Base-by-base conservation (phyloP, 2,888 invertebrate genomes). In the Psococerastis gibbosa region DNA sequence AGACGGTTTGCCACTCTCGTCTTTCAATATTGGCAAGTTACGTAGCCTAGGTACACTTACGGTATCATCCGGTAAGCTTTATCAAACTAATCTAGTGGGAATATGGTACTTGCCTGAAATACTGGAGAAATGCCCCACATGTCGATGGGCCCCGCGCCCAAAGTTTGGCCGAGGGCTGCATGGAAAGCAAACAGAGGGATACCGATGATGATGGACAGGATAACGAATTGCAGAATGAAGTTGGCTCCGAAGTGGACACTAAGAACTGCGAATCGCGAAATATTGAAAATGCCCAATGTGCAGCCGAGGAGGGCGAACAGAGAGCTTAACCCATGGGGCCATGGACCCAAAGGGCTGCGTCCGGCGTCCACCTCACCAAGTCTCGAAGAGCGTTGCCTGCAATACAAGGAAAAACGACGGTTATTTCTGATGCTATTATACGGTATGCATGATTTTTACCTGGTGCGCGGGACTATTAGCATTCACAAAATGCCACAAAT, bases 111-210 rank as follows among this genome's bases (percentile, higher is more conserved):
- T 53, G 64, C 65, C 60, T 83, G 80, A 59, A 89, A 88, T 52
- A 89, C 74, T 0, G 91, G 91, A 44, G 88, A 88, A 54, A 89
- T 87, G 55, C 73, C 74, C 89, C 89, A 91, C 88, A 89, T 88
- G 53, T 87, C 85, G 47, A 89, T 73, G 2, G 85, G 81, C 0
- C 89, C 89, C 0, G 84, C 74, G 38, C 78, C 75, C 46, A 89
- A 64, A 52, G 84, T 78, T 60, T 87, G 83, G 2, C 91, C 89
- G 52, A 89, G 65, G 52, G 83, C 81, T 60, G 85, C 70, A 60
- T 87, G 83, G 42, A 89, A 68, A 45, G 85, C 83, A 54, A 88
- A 73, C 50, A 89, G 60, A 4, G 91, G 89, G 56, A 89, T 77
- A 46, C 85, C 85, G 56, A 84, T 70, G 44, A 85, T 61, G 50